Percentiles rank a stretch among this genome's conserved stretches.
Evolutionary conservation across 2,888 invertebrate species (phyloP).

Genomic region (Catocala nupta): DNA sequence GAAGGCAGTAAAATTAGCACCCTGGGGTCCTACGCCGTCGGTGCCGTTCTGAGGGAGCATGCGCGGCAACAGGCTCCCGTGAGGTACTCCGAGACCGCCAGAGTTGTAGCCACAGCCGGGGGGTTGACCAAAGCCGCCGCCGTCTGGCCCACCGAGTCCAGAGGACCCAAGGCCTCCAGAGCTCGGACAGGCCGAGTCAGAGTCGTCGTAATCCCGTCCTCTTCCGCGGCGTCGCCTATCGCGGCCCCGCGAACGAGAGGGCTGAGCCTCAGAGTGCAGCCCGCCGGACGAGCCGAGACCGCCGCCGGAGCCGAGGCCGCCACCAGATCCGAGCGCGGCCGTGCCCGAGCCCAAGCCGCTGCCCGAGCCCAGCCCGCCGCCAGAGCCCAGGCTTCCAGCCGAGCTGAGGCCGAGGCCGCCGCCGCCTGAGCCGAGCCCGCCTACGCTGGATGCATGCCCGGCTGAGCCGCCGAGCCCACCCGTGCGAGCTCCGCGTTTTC

Average conservation of each 20-base stretch:
- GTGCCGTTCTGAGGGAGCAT: constrained; percentile 74
- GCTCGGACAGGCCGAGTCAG: constrained; percentile 61
- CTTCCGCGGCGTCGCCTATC: constrained; percentile 80
- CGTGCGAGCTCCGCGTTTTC: constrained; percentile 74
- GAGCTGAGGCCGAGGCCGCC: constrained; percentile 55
- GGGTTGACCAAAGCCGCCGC: constrained; percentile 66
- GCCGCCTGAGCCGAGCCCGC: constrained; percentile 63
- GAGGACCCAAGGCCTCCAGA: constrained; percentile 56
- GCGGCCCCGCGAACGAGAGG: constrained; percentile 68
- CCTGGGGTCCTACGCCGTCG: constrained; percentile 70
- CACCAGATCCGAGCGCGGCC: constrained; percentile 52
- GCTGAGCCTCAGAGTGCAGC: constrained; percentile 49
- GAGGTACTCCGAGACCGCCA: constrained; percentile 82
- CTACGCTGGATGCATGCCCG: constrained; percentile 55
- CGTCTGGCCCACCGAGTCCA: constrained; percentile 61
- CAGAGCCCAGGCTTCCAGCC: constrained; percentile 24
- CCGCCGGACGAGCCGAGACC: constrained; percentile 58
- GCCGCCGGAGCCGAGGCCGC: constrained; percentile 61
- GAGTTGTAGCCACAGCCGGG: constrained; percentile 65
- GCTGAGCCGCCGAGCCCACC: constrained; percentile 55
- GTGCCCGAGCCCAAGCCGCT: constrained; percentile 51
- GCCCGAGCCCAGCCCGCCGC: constrained; percentile 37
- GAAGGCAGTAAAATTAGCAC: constrained; percentile 82
- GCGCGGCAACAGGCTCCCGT: constrained; percentile 82
- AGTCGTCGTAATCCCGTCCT: constrained; percentile 75